Conservation (phyloP, 2,888 invertebrate genomes). For the Myopa tessellatipennis region DNA sequence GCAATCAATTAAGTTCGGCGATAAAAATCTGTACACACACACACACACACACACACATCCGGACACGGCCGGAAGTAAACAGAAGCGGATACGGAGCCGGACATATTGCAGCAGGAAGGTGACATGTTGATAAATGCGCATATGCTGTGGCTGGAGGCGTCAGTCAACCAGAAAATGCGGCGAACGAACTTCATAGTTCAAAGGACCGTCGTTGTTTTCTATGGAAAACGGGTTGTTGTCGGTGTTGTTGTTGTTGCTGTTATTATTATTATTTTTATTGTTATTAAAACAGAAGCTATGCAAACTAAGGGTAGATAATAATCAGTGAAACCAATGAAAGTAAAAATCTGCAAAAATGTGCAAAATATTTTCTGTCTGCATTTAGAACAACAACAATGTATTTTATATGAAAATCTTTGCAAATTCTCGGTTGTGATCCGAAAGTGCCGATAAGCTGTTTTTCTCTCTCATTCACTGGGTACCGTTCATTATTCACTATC, state of each 20-base stretch:
- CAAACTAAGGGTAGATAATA: not conserved
- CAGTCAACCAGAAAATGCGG: not conserved
- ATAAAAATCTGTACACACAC: constrained; percentile 38
- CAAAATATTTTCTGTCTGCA: not conserved
- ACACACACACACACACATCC: not conserved
- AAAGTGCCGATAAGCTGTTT: not conserved
- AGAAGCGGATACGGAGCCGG: constrained; percentile 9
- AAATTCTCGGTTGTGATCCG: not conserved
- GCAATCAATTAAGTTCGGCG: constrained; percentile 51
- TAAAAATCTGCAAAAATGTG: not conserved
- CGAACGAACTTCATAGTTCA: not conserved
- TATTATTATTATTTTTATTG: too few relatives aligned
- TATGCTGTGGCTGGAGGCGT: not conserved
- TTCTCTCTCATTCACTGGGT: not conserved
- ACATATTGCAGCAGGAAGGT: constrained; percentile 27
- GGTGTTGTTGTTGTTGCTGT: too few relatives aligned
- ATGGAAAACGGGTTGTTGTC: too few relatives aligned
- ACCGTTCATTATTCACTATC: not conserved
- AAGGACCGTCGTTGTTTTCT: not conserved
- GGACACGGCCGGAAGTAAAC: constrained; percentile 25
- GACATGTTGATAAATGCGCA: constrained; percentile 27
- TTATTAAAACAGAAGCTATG: too few relatives aligned
- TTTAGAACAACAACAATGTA: not conserved
- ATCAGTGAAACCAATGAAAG: not conserved
- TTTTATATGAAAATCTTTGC: too few relatives aligned